phyloP scores from a whole-genome alignment of 2,113 vertebrate genomes.

The Cyanoderma ruficeps region DNA sequence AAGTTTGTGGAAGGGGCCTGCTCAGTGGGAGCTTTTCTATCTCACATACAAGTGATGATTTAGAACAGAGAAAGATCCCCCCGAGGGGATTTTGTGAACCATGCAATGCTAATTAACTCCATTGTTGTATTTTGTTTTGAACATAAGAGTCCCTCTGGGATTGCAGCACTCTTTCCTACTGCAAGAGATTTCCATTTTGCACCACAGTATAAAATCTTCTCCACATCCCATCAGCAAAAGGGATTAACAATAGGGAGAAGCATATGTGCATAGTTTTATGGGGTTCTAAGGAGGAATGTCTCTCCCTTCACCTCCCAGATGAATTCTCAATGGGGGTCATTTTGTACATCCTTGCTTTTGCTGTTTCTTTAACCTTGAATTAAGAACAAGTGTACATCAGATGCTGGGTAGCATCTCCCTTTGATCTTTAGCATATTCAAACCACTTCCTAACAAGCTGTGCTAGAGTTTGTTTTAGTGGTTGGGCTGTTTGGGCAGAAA shows the following conservation, averaged over 20 bases:
- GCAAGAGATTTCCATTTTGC: conserved; percentile 68
- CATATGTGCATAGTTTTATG: conserved; percentile 48
- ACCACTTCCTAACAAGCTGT: not conserved
- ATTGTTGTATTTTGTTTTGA: conserved; percentile 77
- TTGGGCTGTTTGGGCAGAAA: not conserved
- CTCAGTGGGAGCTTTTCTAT: conserved; percentile 62
- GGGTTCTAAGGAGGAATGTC: conserved; percentile 42
- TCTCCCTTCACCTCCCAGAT: conserved; percentile 23
- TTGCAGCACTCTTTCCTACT: conserved; percentile 58
- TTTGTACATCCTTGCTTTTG: conserved; percentile 12
- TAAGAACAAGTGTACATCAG: conserved; percentile 12
- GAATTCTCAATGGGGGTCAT: conserved; percentile 4
- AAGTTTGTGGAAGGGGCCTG: conserved; percentile 61
- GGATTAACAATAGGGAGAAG: conserved; percentile 51
- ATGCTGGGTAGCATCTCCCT: conserved; percentile 1
- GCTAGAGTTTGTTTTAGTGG: conserved; percentile 17
- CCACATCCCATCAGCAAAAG: conserved; percentile 39
- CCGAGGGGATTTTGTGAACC: conserved; percentile 71
- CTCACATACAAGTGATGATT: conserved; percentile 66
- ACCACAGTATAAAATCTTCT: conserved; percentile 53
- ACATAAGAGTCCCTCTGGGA: conserved; percentile 65
- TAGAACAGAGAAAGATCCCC: conserved; percentile 69
- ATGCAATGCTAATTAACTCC: conserved; percentile 76
- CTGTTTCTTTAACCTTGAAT: conserved; percentile 57
- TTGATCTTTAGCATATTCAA: conserved; percentile 48